phyloP scores from a whole-genome alignment of 2,888 invertebrate genomes.

The Ochropleura plecta region DNA sequence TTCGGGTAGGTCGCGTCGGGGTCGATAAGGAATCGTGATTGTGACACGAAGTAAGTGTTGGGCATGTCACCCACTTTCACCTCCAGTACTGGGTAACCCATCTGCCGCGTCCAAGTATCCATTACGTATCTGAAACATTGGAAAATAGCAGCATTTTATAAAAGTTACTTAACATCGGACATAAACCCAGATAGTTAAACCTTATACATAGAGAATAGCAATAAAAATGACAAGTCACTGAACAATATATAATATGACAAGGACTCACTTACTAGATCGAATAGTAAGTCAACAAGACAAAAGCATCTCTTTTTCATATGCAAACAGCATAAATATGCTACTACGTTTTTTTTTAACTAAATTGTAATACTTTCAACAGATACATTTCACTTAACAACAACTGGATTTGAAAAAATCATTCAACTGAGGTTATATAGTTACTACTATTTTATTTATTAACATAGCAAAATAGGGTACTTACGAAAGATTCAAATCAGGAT shows the following conservation, averaged over 20 bases:
- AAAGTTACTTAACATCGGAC: neutral
- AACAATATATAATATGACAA: too few relatives aligned
- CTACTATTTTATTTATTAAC: neutral
- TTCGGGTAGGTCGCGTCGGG: constrained; percentile 90
- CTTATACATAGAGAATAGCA: neutral
- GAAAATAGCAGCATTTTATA: neutral
- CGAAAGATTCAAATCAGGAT: constrained; percentile 88
- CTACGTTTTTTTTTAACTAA: too few relatives aligned
- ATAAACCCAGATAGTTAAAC: too few relatives aligned
- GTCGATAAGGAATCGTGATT: constrained; percentile 94
- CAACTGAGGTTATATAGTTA: neutral
- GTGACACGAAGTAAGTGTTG: constrained; percentile 91
- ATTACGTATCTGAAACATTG: constrained; percentile 91
- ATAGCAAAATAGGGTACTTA: constrained; percentile 72
- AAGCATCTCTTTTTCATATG: neutral
- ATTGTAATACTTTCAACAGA: too few relatives aligned
- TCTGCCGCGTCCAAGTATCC: constrained; percentile 97
- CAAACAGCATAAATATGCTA: too few relatives aligned
- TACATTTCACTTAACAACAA: too few relatives aligned
- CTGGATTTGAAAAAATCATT: neutral
- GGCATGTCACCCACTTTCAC: constrained; percentile 86
- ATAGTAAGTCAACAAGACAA: neutral
- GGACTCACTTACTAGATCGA: neutral
- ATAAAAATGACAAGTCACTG: neutral
- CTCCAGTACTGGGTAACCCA: constrained; percentile 95